Percentiles rank a stretch among this genome's conserved stretches.
Conservation (phyloP, 2,113 vertebrate genomes). For the Thymallus thymallus region DNA sequence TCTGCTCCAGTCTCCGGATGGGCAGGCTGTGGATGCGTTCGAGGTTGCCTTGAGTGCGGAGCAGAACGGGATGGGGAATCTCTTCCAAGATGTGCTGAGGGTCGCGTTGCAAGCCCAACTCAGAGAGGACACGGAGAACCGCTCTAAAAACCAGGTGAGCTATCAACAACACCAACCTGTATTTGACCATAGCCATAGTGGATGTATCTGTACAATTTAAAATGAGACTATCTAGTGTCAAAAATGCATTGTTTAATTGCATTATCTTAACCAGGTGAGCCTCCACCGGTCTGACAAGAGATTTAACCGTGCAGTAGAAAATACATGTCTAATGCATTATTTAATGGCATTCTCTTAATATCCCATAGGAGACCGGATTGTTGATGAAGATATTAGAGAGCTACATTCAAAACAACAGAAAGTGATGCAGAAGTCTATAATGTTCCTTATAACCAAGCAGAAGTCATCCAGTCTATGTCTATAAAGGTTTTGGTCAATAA, state of each 20-base stretch:
- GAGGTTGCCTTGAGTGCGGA: conserved; percentile 48
- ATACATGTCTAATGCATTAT: too few species aligned
- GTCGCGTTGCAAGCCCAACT: conserved; percentile 73
- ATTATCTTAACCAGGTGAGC: conserved; percentile 8
- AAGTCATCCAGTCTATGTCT: conserved; percentile 21
- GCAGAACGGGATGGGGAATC: conserved; percentile 67
- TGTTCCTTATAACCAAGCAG: conserved; percentile 19
- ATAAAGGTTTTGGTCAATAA: conserved; percentile 20
- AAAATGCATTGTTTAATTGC: not conserved
- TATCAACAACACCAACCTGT: too few species aligned
- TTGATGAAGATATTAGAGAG: conserved; percentile 81
- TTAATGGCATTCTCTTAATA: conserved; percentile 25
- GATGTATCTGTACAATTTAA: not conserved
- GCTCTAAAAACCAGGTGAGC: conserved; percentile 74
- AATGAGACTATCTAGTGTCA: not conserved
- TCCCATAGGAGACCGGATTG: conserved; percentile 75
- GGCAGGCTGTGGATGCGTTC: conserved; percentile 35
- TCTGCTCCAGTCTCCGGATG: conserved; percentile 51
- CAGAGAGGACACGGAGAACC: conserved; percentile 55
- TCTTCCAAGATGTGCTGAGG: conserved; percentile 78
- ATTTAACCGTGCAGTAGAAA: too few species aligned
- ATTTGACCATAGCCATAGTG: too few species aligned
- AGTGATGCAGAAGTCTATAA: conserved; percentile 40
- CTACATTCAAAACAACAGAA: conserved; percentile 74
- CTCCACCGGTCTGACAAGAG: too few species aligned